Evolutionary conservation across 1,140 invertebrate genomes (phyloP), one percentile per base, ranked within the genome.

Genomic region (Agrypnia vestita): DNA sequence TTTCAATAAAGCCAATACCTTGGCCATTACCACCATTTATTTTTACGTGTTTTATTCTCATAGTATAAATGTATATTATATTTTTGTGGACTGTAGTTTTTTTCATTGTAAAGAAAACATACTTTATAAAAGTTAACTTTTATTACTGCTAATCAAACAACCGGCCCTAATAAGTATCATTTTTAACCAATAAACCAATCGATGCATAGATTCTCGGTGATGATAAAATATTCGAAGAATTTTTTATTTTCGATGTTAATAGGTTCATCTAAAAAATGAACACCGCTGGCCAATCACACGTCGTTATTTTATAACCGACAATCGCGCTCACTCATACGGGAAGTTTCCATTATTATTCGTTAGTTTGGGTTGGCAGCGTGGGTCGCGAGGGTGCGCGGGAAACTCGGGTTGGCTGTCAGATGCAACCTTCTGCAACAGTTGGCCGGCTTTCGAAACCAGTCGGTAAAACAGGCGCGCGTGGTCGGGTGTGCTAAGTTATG

Each of bases 241-340:
- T 35, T 35, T 3, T 35, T 35, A 35, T 35, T 35, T 35, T 1
- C 25, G 6, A 71, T 43, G 25, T 43, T 44, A n/a, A 12, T 13
- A 46, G 55, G 43, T 49, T 56, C n/a, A 19, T 74, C 71, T 3
- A 13, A 44, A 21, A 25, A n/a, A 59, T 74, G 71, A 74, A 46
- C 61, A n/a, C 73, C 49, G 46, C 53, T 81, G 25, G 46, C 64
- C 51, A 53, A 81, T 81, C 64, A 81, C 67, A 77, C 69, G 74
- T 81, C 76, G 74, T 73, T 81, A 77, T 73, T 71, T 73, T 79
- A 79, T 79, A 79, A 79, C 78, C 78, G 72, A 78, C 76, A 59
- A 62, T 74, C 72, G 67, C 76, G 76, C 51, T 78, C 51, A 53
- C 64, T 78, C 76, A 78, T 46, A 56, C 76, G 76, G 76, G 62